phyloP scores from a whole-genome alignment of 2,113 vertebrate species.

The Aldabrachelys gigantea region DNA sequence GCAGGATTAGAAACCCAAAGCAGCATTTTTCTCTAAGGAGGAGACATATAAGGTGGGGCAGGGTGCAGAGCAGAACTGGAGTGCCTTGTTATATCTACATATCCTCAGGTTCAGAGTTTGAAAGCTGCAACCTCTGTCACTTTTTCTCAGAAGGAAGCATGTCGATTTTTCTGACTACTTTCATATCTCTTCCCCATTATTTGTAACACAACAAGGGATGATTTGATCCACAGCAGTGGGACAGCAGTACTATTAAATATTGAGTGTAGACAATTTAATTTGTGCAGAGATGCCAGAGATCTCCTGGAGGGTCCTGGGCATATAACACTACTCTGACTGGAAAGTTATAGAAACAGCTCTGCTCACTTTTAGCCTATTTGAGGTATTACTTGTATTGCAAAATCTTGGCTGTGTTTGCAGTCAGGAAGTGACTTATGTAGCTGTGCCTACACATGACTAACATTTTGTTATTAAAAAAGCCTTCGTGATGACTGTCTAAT shows the following conservation, averaged over 20 bases:
- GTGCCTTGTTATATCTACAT: background rate
- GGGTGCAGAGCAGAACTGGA: background rate
- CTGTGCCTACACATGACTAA: conserved; percentile 51
- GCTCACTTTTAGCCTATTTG: conserved; percentile 42
- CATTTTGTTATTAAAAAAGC: conserved; percentile 53
- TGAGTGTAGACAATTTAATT: conserved; percentile 20
- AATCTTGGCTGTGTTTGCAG: conserved; percentile 67
- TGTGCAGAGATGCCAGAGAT: background rate
- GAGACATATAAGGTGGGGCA: background rate
- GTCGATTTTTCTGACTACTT: background rate
- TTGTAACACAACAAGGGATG: background rate
- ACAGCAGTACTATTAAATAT: conserved; percentile 1
- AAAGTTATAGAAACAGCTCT: background rate
- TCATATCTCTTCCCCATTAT: background rate
- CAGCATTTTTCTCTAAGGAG: background rate
- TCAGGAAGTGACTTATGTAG: conserved; percentile 53
- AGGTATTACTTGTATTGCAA: conserved; percentile 57
- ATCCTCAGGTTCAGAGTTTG: background rate
- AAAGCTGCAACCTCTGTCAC: background rate
- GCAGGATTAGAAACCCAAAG: background rate
- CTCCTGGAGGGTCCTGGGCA: background rate
- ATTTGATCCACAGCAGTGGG: background rate
- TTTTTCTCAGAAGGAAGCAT: background rate
- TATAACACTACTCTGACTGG: background rate
- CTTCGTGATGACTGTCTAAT: conserved; percentile 44